A percentile compares a stretch with the other conserved stretches of the same genome.
Evolutionary conservation across 2,113 vertebrate genomes (phyloP).

Genomic region (Acrocephalus arundinaceus): DNA sequence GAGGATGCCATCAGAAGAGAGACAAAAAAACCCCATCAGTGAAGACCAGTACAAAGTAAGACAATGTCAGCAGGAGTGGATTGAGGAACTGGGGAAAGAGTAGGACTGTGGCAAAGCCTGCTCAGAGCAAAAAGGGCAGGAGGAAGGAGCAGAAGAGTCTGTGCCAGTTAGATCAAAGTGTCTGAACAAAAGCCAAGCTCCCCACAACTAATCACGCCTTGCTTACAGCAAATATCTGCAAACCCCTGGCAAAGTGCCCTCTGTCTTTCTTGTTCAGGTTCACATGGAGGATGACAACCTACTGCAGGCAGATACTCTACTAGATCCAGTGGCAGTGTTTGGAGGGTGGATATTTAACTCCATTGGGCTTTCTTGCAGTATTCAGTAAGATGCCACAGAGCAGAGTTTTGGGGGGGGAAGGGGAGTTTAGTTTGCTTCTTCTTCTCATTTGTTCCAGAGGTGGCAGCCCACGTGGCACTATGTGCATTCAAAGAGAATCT

Average conservation of each 20-base stretch:
- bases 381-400: neutral
- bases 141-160: neutral
- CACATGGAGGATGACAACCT: neutral
- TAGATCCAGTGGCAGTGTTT: neutral
- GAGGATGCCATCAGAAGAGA: neutral
- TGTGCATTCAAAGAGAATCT: neutral
- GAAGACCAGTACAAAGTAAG: neutral
- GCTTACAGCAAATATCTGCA: slow-evolving; percentile 5
- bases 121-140: neutral
- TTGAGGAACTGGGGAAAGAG: neutral
- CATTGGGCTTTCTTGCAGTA: neutral
- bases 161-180: neutral
- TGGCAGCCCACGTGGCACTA: rapidly evolving
- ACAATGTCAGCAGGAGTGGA: neutral
- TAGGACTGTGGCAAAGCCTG: neutral
- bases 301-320: neutral
- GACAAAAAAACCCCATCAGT: neutral
- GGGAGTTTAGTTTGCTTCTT: neutral
- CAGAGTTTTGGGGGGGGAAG: neutral
- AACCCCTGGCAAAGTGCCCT: slow-evolving; percentile 12
- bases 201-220: neutral
- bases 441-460: neutral
- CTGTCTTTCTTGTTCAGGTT: neutral
- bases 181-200: neutral
- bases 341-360: neutral